Evolutionary conservation across 2,797 vertebrate genomes (phyloP), one percentile per base, ranked within the genome.

Genomic region (Brachyalestes nurse): DNA sequence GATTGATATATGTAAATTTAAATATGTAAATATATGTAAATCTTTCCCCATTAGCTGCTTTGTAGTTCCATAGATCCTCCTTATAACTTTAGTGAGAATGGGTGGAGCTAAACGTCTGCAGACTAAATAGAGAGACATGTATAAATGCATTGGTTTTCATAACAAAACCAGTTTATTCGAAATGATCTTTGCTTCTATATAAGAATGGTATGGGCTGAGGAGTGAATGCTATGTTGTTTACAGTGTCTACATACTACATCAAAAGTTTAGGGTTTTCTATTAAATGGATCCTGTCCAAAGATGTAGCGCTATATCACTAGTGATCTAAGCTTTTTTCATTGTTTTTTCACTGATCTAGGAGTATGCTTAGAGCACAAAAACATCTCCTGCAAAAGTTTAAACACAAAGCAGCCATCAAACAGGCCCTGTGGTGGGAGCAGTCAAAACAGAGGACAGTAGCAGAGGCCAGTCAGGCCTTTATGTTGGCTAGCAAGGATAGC

Each of bases 401-500:
- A 67, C 65, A 13, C 64, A 67, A n/a, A 53, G 25, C 69, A 19
- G 23, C 17, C 51, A 57, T 72, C 51, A 57, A 72, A 57, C 51
- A 57, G 34, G 86, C 81, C 51, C 55, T 69, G 86, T 55, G 90
- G 89, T 90, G 88, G 86, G 86, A 67, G 84, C 72, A 90, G 90
- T 89, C 89, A 90, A 88, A 91, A 87, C 86, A 61, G 91, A 92
- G 91, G 93, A 90, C 90, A 91, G 90, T 86, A 88, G 89, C 90
- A 92, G 89, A 92, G 92, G 91, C 88, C 84, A 86, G 80, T 84
- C 88, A 71, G 65, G 88, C 83, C 84, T 81, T 81, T 72, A 66
- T 83, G 80, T 75, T 86, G 87, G 64, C n/a, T 55, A 65, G 47
- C 21, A 69, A 79, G 47, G 69, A 69, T 75, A 70, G 71, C 53